Evolutionary conservation across 1,140 invertebrate species (phyloP), one percentile per base, ranked within the genome.

Genomic region (Atopsyche davidsoni): DNA sequence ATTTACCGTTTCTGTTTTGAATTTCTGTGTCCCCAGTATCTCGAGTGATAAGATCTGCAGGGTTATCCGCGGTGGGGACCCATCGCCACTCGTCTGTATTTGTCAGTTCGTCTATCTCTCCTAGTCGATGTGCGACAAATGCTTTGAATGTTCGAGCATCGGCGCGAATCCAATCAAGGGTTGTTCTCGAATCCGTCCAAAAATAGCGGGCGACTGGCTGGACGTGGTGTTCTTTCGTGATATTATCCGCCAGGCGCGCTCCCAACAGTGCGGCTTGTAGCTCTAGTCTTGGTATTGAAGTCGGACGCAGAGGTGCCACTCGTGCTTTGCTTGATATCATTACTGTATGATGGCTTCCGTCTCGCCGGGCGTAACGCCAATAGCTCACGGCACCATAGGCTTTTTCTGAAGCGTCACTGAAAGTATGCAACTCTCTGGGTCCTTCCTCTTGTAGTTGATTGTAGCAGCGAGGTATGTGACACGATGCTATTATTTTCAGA

Each of bases 131-230:
- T 0, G 61, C 56, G 2, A 58, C 55, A 32, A 59, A 65, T 0
- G 59, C 16, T 35, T 64, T 57, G 19, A 58, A 62, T 2, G 17
- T 51, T 9, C 55, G 48, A 7, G 59, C 55, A 13, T 64, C 59
- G 2, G 55, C 49, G 2, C 48, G 31, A 6, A 68, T 58, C 64
- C 62, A 66, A 9, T 48, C 41, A 4, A 65, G 35, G 11, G 64
- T 61, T 4, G 57, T 64, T 19, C 41, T 55, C 2, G 60, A 63
- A 23, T 65, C 60, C 35, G 58, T 59, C 64, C 62, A 64, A 44
- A 61, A 57, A 13, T 32, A 24, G 28, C 13, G 51, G 32, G 9
- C 21, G 2, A 36, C 10, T 11, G 43, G 51, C 11, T 42, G 17
- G 6, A 54, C 10, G 9, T 7, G 4, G 32, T 58, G 54, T 24